These are phyloP conservation scores for Toxostoma redivivum DNA, from an alignment of 2,113 vertebrate species.

Conservation along the genomic window DNA sequence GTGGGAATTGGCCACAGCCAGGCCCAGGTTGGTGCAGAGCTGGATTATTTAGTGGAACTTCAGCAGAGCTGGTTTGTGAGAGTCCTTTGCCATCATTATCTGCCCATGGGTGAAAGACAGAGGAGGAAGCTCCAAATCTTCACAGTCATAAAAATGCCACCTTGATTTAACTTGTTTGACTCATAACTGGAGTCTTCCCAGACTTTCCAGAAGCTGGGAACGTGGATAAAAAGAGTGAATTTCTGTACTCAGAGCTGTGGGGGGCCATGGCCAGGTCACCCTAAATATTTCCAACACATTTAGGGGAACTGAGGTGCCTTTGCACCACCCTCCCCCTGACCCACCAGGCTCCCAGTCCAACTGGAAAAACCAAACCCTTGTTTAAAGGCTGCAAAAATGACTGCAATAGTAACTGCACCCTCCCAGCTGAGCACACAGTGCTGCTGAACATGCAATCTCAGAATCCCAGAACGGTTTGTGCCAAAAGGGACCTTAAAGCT, in stretches of 20 bases:
- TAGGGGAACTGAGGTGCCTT: not conserved
- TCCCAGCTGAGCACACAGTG: not conserved
- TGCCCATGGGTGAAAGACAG: not conserved
- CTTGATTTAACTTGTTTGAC: not conserved
- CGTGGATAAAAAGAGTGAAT: not conserved
- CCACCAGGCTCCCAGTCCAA: not conserved
- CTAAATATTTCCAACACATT: rapidly evolving
- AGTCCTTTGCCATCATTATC: not conserved
- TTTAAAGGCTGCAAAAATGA: rapidly evolving
- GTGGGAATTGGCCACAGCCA: rapidly evolving
- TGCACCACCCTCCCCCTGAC: not conserved
- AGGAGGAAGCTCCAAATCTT: not conserved
- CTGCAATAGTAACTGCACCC: rapidly evolving
- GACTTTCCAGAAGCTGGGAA: not conserved
- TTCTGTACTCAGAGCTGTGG: not conserved
- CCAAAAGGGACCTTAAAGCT: not conserved
- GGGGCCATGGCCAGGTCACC: not conserved
- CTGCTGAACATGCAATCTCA: rapidly evolving
- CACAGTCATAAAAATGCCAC: not conserved
- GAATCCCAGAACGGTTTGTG: not conserved
- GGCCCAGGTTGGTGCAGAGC: rapidly evolving
- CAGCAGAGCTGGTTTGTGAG: not conserved
- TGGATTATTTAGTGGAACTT: not conserved
- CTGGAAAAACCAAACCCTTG: not conserved
- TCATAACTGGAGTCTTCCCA: not conserved